Conservation (phyloP, 2,888 invertebrate genomes). For the Geotrupes spiniger region DNA sequence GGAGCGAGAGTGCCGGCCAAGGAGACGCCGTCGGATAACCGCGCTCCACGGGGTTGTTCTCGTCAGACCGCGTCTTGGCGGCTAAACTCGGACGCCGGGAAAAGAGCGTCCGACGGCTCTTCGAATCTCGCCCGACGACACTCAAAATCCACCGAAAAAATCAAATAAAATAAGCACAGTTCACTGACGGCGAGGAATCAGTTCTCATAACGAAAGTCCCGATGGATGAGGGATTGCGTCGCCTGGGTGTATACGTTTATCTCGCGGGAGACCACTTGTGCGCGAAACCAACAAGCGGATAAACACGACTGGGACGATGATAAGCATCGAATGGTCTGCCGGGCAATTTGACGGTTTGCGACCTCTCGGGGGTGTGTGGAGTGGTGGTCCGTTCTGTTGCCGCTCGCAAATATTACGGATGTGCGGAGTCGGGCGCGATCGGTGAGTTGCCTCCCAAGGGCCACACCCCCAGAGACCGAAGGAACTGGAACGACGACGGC, state of each 20-base stretch:
- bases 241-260: slow-evolving; percentile 32
- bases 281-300: slow-evolving; percentile 43
- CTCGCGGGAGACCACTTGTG: slow-evolving; percentile 46
- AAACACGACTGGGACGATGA: slow-evolving; percentile 50
- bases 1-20: slow-evolving; percentile 64
- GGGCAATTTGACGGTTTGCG: slow-evolving; percentile 42
- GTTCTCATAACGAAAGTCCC: slow-evolving; percentile 20
- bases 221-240: slow-evolving; percentile 29
- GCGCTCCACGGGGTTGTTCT: slow-evolving; percentile 56
- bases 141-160: not conserved
- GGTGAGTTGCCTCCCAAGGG: slow-evolving; percentile 52
- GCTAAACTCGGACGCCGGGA: slow-evolving; percentile 22
- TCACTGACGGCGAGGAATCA: not conserved
- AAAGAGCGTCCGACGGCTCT: slow-evolving; percentile 5
- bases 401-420: slow-evolving; percentile 29
- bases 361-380: slow-evolving; percentile 42
- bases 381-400: slow-evolving; percentile 35
- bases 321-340: slow-evolving; percentile 45
- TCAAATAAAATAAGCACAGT: not conserved
- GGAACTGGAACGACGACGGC: slow-evolving; percentile 50
- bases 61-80: slow-evolving; percentile 73
- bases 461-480: slow-evolving; percentile 52
- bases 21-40: slow-evolving; percentile 60
- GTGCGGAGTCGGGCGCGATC: slow-evolving; percentile 29
- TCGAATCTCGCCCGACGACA: slow-evolving; percentile 1